A percentile compares a stretch with the other conserved stretches of the same genome.
Conservation (phyloP, 2,113 vertebrate species). For the Leiothrix lutea region DNA sequence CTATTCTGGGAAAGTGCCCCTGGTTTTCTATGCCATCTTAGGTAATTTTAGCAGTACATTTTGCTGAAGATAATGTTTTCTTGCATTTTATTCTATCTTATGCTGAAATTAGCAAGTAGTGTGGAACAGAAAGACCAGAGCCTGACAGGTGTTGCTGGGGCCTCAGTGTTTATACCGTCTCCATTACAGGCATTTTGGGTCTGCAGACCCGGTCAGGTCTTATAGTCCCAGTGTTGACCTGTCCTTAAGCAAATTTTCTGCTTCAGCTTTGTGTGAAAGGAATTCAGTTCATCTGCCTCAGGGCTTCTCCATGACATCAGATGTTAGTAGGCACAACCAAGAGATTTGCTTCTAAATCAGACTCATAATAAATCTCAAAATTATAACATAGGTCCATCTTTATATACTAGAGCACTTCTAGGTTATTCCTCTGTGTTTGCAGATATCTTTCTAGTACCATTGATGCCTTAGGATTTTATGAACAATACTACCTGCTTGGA, state of each 20-base stretch:
- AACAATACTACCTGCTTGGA: background rate
- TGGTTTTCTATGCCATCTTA: background rate
- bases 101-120: background rate
- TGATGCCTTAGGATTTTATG: background rate
- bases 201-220: background rate
- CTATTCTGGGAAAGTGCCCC: background rate
- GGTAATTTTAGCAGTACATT: background rate
- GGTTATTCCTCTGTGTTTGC: background rate
- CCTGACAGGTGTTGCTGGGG: background rate
- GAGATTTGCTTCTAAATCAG: background rate
- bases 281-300: background rate
- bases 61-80: background rate
- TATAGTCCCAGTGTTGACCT: background rate
- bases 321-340: background rate
- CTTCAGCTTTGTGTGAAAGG: background rate
- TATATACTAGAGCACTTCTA: background rate
- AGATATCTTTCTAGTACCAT: background rate
- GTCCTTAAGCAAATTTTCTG: background rate
- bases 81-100: background rate
- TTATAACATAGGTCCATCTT: background rate
- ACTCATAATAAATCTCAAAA: background rate
- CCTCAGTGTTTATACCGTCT: background rate
- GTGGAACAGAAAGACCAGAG: background rate
- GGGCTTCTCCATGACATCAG: accelerated
- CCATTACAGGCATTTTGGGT: background rate